Conservation (phyloP, 2,113 vertebrate species). For the Formicarius rufipectus region DNA sequence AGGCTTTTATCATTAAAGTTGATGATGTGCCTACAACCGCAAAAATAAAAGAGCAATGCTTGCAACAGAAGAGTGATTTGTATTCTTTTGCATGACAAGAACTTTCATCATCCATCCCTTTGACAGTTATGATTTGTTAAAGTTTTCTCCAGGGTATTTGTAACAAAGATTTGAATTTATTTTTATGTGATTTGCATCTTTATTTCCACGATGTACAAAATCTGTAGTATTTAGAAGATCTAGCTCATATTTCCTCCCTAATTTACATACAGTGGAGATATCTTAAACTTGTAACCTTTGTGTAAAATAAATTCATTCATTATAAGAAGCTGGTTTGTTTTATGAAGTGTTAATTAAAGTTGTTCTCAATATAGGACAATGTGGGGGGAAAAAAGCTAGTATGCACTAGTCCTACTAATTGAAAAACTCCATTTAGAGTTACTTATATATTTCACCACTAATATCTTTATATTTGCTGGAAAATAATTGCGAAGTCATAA, state of each 20-base stretch:
- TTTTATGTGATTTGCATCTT: constrained; percentile 72
- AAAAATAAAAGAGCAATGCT: constrained; percentile 48
- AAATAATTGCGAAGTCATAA: background rate
- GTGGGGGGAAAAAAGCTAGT: background rate
- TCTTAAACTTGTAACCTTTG: constrained; percentile 45
- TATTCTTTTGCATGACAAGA: constrained; percentile 71
- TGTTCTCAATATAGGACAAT: background rate
- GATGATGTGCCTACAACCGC: constrained; percentile 74
- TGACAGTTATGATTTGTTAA: constrained; percentile 74
- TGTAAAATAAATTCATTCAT: constrained; percentile 46
- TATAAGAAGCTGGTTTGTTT: constrained; percentile 55
- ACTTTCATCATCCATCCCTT: constrained; percentile 58
- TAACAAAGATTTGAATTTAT: constrained; percentile 66
- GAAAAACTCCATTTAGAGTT: constrained; percentile 17
- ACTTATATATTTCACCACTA: background rate
- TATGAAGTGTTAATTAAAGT: constrained; percentile 59
- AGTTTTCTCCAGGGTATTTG: constrained; percentile 66
- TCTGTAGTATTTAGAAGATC: constrained; percentile 18
- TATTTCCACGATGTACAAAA: constrained; percentile 46
- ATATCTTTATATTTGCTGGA: background rate
- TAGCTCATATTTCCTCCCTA: background rate
- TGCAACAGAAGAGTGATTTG: constrained; percentile 61
- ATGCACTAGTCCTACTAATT: constrained; percentile 24
- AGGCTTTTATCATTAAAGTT: constrained; percentile 80
- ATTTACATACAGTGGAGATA: constrained; percentile 36